These are phyloP conservation scores for Xylota segnis DNA, from an alignment of 2,888 invertebrate genomes.

Conservation along the genomic window DNA sequence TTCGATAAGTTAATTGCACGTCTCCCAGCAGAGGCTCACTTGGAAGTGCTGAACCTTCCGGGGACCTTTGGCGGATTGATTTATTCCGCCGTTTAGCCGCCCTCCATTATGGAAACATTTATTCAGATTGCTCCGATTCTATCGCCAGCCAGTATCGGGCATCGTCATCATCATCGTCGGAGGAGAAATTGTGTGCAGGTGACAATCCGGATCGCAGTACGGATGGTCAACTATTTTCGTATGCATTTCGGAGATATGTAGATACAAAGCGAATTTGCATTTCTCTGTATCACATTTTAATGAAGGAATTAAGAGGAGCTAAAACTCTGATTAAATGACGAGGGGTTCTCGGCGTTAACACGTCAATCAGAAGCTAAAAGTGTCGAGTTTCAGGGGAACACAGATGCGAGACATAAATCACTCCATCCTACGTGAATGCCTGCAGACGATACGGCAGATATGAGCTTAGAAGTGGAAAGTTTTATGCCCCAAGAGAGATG, in stretches of 20 bases:
- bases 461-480: neutral
- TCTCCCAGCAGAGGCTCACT: slow-evolving; percentile 4
- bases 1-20: slow-evolving; percentile 53
- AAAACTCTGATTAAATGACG: neutral
- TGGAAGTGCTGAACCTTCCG: neutral
- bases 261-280: slow-evolving; percentile 33
- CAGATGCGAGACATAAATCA: slow-evolving; percentile 3
- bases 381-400: slow-evolving; percentile 4
- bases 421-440: neutral
- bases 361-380: slow-evolving; percentile 29
- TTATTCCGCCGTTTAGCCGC: slow-evolving; percentile 49
- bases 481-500: neutral
- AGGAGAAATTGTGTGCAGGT: slow-evolving; percentile 21
- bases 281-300: slow-evolving; percentile 23
- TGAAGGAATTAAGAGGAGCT: slow-evolving; percentile 12
- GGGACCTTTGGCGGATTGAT: slow-evolving; percentile 40
- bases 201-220: slow-evolving; percentile 27
- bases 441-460: neutral
- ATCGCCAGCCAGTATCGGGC: neutral
- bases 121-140: slow-evolving; percentile 59
- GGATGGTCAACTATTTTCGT: neutral
- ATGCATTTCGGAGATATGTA: neutral
- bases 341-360: neutral
- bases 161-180: neutral
- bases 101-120: slow-evolving; percentile 60